Conservation (phyloP, 2,888 invertebrate genomes). For the Catonia carolina region DNA sequence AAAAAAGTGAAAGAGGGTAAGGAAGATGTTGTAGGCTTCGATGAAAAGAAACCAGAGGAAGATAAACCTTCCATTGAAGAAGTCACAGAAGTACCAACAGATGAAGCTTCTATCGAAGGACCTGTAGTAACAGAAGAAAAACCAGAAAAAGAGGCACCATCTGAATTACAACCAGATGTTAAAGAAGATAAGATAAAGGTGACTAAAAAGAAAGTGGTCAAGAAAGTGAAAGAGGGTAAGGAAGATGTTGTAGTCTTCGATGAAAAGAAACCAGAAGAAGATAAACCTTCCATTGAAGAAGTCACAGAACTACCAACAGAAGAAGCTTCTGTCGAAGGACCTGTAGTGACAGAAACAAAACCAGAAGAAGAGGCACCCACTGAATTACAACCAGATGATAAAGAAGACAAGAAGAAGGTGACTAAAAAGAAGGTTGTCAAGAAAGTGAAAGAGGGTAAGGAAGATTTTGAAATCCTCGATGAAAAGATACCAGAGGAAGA, state of each 20-base stretch:
- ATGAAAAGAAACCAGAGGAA: constrained; percentile 10
- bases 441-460: constrained; percentile 26
- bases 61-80: constrained; percentile 15
- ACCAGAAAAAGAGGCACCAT: no score
- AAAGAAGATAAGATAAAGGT: no score
- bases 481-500: constrained; percentile 11
- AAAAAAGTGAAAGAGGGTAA: constrained; percentile 28
- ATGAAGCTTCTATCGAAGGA: not conserved
- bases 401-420: constrained; percentile 43
- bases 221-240: no score
- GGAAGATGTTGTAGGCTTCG: constrained; percentile 24
- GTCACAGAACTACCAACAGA: not conserved
- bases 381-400: constrained; percentile 36
- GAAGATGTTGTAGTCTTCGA: constrained; percentile 38
- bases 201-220: no score
- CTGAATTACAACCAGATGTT: no score
- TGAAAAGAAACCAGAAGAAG: constrained; percentile 39
- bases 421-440: constrained; percentile 41
- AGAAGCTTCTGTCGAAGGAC: constrained; percentile 26
- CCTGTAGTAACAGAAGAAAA: no score
- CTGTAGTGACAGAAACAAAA: constrained; percentile 40
- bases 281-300: constrained; percentile 13
- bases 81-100: not conserved
- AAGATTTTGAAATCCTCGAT: constrained; percentile 23
- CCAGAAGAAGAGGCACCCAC: constrained; percentile 41